Evolutionary conservation across 23 tunicate species (phyloP).

Genomic region (Ciona savignyi): DNA sequence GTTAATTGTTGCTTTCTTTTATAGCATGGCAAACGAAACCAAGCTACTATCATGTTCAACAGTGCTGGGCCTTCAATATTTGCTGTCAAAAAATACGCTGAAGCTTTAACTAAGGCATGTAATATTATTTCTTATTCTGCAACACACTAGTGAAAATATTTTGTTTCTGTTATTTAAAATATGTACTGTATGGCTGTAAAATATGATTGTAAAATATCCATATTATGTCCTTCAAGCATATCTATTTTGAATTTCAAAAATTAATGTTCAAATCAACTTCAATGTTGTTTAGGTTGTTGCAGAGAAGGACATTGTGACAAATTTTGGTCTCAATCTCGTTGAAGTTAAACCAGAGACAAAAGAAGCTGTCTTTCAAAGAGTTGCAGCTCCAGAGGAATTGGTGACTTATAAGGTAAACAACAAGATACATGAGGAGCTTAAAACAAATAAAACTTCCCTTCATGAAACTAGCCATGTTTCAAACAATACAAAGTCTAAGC

Average conservation of each 20-base stretch:
- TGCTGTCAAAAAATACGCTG: slow-evolving; percentile 95
- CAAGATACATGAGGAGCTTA: too few relatives aligned
- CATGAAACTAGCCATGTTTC: too few relatives aligned
- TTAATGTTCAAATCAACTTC: too few relatives aligned
- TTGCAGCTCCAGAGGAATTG: slow-evolving; percentile 54
- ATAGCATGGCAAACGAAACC: slow-evolving; percentile 74
- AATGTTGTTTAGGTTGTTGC: slow-evolving; percentile 47
- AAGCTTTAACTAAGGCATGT: slow-evolving; percentile 53
- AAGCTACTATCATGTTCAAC: slow-evolving; percentile 82
- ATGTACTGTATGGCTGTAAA: too few relatives aligned
- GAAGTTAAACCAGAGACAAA: slow-evolving; percentile 69
- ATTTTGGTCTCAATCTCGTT: slow-evolving; percentile 63
- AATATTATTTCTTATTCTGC: too few relatives aligned
- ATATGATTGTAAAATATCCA: too few relatives aligned
- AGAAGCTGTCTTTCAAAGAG: slow-evolving; percentile 69
- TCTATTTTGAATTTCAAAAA: too few relatives aligned
- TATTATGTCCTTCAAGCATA: too few relatives aligned
- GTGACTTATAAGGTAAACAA: slow-evolving; percentile 45
- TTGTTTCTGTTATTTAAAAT: too few relatives aligned
- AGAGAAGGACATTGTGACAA: slow-evolving; percentile 39
- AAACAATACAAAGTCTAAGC: too few relatives aligned
- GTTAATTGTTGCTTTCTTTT: background rate
- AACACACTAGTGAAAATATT: too few relatives aligned
- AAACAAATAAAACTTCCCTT: too few relatives aligned
- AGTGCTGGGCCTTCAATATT: slow-evolving; percentile 84